Conservation (phyloP, 2,113 vertebrate genomes). For the Actenoides hombroni region DNA sequence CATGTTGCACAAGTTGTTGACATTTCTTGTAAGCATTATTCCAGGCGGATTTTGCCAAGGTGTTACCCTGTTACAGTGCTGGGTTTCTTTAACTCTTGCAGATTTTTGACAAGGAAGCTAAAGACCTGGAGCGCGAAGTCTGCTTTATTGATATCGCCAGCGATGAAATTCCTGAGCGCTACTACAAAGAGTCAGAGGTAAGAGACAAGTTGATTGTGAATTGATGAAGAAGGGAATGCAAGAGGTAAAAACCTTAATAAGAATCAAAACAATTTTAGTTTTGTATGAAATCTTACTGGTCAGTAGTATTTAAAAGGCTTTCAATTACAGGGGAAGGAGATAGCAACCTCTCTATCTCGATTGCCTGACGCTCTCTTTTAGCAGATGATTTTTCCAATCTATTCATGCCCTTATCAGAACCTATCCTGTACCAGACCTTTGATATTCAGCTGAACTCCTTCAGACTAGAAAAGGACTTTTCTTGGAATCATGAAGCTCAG, state of each 20-base stretch:
- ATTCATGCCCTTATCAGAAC: background rate
- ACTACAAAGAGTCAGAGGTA: slow-evolving; percentile 98
- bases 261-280: background rate
- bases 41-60: background rate
- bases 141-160: slow-evolving; percentile 96
- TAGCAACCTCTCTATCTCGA: background rate
- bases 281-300: background rate
- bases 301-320: background rate
- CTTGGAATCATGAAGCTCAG: background rate
- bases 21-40: background rate
- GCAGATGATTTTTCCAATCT: background rate
- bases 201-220: background rate
- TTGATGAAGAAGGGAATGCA: background rate
- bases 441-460: background rate
- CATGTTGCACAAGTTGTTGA: background rate
- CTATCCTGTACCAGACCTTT: background rate
- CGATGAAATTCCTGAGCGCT: slow-evolving; percentile 95
- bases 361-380: background rate
- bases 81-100: slow-evolving; percentile 67
- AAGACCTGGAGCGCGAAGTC: slow-evolving; percentile 93
- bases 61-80: background rate
- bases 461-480: background rate
- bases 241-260: background rate
- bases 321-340: background rate
- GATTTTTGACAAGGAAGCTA: slow-evolving; percentile 94